A percentile compares a stretch with the other conserved stretches of the same genome.
phyloP scores from a whole-genome alignment of 35 echinoderm and acorn worm genomes.

The Apostichopus californicus region DNA sequence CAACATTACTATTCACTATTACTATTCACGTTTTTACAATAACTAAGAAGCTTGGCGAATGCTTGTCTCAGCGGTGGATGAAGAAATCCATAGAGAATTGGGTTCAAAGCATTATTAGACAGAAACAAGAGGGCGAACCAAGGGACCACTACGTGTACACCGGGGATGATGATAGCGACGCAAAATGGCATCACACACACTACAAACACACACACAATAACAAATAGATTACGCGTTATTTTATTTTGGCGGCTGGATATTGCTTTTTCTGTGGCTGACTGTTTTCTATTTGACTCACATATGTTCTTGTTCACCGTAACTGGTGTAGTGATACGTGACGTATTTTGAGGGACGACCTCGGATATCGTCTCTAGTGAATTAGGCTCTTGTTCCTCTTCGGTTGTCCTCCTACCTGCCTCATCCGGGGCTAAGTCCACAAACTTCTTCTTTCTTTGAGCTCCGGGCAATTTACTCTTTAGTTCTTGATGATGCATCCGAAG shows the following conservation, averaged over 20 bases:
- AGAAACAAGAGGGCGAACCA: conserved; percentile 25
- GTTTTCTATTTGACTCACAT: no score
- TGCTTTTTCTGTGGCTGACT: not conserved
- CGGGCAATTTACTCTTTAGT: not conserved
- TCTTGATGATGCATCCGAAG: not conserved
- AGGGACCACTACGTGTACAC: not conserved
- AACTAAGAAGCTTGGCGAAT: not conserved
- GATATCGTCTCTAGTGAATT: not conserved
- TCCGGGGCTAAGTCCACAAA: not conserved
- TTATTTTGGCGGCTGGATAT: conserved; percentile 9
- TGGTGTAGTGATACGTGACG: not conserved
- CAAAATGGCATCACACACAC: conserved; percentile 23
- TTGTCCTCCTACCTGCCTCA: not conserved
- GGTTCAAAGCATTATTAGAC: not conserved
- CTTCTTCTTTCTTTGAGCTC: not conserved
- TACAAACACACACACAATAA: conserved; percentile 10
- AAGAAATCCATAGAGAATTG: no score
- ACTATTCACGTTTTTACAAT: no score
- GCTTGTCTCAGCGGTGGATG: no score
- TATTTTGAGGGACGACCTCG: not conserved
- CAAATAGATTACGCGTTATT: conserved; percentile 19
- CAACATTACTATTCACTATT: not conserved
- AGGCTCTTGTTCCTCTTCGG: not conserved
- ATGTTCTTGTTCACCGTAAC: not conserved
- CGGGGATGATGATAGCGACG: not conserved